Evolutionary conservation across 1,140 invertebrate species (phyloP), one percentile per base, ranked within the genome.

Genomic region (Spodoptera litura): DNA sequence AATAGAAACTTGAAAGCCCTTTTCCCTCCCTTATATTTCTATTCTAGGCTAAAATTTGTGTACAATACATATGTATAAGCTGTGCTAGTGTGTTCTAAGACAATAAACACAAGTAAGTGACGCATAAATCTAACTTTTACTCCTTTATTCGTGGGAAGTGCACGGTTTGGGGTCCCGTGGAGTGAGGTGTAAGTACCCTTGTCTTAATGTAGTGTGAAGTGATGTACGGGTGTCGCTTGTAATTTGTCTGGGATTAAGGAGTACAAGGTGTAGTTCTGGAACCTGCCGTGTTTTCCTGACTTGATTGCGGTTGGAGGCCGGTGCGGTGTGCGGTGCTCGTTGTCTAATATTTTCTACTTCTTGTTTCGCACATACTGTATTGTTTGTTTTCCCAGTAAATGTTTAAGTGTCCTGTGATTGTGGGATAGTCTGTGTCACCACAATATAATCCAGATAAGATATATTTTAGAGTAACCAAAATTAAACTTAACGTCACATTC

Each of bases 71-170:
- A 68, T 52, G 49, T 68, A 31, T 52, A 68, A 52, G 64, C 27
- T 20, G 49, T 53, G 35, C 27, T 56, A 71, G 68, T 55, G 8
- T 71, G 27, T 35, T 56, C 12, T 15, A 31, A 71, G 52, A 71
- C 68, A 71, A 71, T 71, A 71, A 71, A 71, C 68, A 55, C 52
- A 56, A 64, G 51, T 56, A 38, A 71, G 68, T 71, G 52, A 71
- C 68, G 68, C 52, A 71, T 71, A 71, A 71, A 71, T 71, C 52
- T 51, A 55, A 56, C 68, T 71, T 71, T 71, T 71, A 71, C 44
- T 71, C 52, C 64, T 53, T 71, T 56, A 71, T 71, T 52, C 68
- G 68, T 71, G 68, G 66, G 68, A 71, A 55, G 64, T 31, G 27
- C 52, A 71, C 68, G 3, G 68, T 35, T 68, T 71, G 25, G 64